Evolutionary conservation across 37 sponge, comb jelly and placozoan genomes (phyloP), one percentile per base, ranked within the genome.

Genomic region (Geodia barretti): DNA sequence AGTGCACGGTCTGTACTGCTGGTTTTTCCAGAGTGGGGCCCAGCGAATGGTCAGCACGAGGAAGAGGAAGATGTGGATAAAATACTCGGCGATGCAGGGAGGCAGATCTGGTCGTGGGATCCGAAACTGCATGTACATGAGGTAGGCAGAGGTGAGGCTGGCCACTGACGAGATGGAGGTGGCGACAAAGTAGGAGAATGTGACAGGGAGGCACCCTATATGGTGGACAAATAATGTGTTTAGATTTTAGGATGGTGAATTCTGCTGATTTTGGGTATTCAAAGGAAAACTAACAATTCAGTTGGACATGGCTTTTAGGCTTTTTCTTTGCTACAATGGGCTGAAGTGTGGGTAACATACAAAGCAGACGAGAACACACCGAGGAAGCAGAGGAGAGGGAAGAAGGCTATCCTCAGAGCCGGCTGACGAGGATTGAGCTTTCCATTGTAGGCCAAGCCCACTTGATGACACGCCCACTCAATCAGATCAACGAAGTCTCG

Each of bases 41-140:
- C 86, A 84, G 41, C 78, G 76, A 24, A 34, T 26, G 37, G 79
- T 74, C 42, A 78, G 47, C 20, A 84, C 73, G 9, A 80, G 19
- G 33, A 90, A 71, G 40, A 81, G 70, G 40, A 86, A 41, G 30
- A 90, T 26, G 41, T 90, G 85, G 47, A 90, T 67, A 62, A 80
- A 9, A 72, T 90, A 65, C 0, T 69, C 60, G 0, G 82, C 75
- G 7, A 87, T n/a, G 40, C 92, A 91, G 25, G 86, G 83, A 31
- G 87, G 60, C 65, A 87, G 87, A 75, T 77, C 41, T n/a, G 77
- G 76, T 24, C 83, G 0, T 39, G 83, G 41, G 39, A 86, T 37
- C 36, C 59, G 64, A 32, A 81, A 63, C 38, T 86, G 83, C 41
- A 91, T 39, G 66, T 86, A 87, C 39, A 87, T 39, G 41, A 91